These are phyloP conservation scores for Zaprionus inermis DNA, from an alignment of 1,140 invertebrate genomes.

Conservation along the genomic window DNA sequence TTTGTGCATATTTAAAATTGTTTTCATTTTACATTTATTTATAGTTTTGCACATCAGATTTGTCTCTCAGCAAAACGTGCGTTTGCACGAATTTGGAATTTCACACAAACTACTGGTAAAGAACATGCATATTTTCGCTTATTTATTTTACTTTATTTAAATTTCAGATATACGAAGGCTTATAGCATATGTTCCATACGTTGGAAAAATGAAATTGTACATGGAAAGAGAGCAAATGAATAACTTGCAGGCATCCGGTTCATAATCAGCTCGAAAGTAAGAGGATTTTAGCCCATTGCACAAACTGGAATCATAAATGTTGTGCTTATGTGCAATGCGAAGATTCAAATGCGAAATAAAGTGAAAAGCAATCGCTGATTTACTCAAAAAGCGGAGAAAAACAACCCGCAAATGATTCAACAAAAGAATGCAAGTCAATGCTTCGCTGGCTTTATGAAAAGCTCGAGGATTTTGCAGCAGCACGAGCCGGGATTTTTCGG, in stretches of 20 bases:
- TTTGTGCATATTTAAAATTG: background rate
- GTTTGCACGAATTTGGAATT: background rate
- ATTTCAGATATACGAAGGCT: background rate
- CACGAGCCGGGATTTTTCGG: background rate
- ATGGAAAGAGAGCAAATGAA: slow-evolving; percentile 15
- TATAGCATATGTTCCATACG: background rate
- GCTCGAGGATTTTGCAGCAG: slow-evolving; percentile 1
- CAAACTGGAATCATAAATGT: background rate
- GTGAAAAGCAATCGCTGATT: slow-evolving; percentile 9
- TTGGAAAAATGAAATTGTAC: background rate
- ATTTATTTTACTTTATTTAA: background rate
- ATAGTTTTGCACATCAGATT: background rate
- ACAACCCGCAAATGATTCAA: slow-evolving; percentile 12
- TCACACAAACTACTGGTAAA: background rate
- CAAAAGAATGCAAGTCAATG: slow-evolving; percentile 13
- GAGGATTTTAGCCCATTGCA: background rate
- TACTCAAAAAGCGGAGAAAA: background rate
- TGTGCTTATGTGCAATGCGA: slow-evolving; percentile 5
- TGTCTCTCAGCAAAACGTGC: background rate
- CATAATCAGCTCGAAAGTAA: slow-evolving; percentile 20
- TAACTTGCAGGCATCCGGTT: slow-evolving; percentile 19
- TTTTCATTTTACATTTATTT: background rate
- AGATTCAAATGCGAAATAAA: slow-evolving; percentile 31
- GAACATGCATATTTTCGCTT: background rate
- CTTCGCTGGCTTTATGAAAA: slow-evolving; percentile 19